Evolutionary conservation across 2,113 vertebrate genomes (phyloP).

Genomic region (Elephas maximus): DNA sequence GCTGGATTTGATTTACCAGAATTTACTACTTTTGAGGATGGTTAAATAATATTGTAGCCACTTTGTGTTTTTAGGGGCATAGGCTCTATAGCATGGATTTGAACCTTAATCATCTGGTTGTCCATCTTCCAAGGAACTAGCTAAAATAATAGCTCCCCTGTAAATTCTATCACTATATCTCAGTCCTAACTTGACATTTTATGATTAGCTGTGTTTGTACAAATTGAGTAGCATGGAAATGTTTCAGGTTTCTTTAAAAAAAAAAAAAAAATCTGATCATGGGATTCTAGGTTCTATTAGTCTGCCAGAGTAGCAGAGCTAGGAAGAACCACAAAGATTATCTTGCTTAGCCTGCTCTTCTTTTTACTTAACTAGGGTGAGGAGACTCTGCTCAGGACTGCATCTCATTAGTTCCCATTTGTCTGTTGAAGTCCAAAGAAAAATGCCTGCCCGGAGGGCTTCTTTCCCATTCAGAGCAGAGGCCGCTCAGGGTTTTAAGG

Average conservation of each 20-base stretch:
- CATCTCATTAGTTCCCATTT: background rate
- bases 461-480: background rate
- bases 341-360: background rate
- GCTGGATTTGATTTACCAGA: constrained; percentile 27
- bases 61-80: background rate
- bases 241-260: background rate
- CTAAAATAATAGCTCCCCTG: background rate
- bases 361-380: background rate
- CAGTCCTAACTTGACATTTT: background rate
- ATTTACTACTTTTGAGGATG: background rate
- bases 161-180: background rate
- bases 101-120: background rate
- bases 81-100: background rate
- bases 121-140: background rate
- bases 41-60: constrained; percentile 17
- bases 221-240: background rate
- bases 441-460: background rate
- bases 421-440: constrained; percentile 16
- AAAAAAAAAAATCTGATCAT: constrained; percentile 20
- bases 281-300: background rate
- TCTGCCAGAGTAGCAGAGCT: background rate
- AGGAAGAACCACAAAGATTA: background rate
- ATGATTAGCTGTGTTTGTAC: background rate
- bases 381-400: background rate
- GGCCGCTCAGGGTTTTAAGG: background rate